Evolutionary conservation across 2,797 vertebrate genomes (phyloP), one percentile per base, ranked within the genome.

Genomic region (Dryobates pubescens): DNA sequence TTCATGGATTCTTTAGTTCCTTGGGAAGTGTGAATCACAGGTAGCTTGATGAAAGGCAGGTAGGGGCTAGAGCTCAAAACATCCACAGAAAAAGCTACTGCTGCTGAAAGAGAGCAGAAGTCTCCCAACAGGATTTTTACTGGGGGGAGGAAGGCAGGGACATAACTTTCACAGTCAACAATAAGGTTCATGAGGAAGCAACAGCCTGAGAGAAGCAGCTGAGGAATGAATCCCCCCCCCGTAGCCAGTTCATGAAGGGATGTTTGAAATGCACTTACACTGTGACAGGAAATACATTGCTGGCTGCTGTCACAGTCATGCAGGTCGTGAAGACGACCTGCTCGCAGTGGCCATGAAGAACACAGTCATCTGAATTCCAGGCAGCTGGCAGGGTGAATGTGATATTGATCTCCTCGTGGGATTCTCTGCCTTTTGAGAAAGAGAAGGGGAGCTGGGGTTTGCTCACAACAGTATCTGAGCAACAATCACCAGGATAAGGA

Each of bases 331-430:
- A 99, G 95, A 99, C 99, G 89, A 98, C 98, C 98, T 99, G 99
- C 97, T 99, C 99, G 69, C 99, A 99, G 96, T 98, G 99, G 49
- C 98, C 98, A 2, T 99, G 99, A 81, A 99, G 98, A 17, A 99
- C 98, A 2, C 99, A 99, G 88, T 99, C 99, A 3, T 99, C 99
- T 0, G 99, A 98, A 91, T 98, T 99, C 99, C 99, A 99, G 91
- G 99, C 98, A 14, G 98, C 96, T 0, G 99, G 99, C 95, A 99
- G 96, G 9, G 99, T 99, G 95, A 99, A 99, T 0, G 99, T 99
- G 90, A 99, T 99, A 96, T 99, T 99, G 92, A 99, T 98, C 86
- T 99, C 99, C 96, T 99, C 99, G 0, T 99, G 99, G 91, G 99
- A 98, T 97, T 99, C 99, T 91, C 98, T 98, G 94, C 99, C 99